These are phyloP conservation scores for Pelobates cultripes DNA, from an alignment of 2,797 vertebrate genomes.

Conservation along the genomic window DNA sequence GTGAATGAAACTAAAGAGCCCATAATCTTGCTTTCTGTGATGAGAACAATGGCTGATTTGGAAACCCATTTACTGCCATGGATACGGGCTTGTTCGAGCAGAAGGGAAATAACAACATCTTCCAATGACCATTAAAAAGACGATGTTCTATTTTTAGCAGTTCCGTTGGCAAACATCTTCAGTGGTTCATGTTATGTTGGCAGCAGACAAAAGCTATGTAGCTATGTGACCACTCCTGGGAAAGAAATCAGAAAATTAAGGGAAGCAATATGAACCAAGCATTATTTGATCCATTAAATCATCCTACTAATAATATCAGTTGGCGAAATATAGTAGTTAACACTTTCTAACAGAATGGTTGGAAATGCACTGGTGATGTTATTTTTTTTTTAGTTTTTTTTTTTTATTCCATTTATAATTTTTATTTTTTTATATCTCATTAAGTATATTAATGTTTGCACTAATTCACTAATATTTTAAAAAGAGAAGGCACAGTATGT, in stretches of 20 bases:
- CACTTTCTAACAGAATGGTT: neutral
- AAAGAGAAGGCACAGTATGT: too few relatives aligned
- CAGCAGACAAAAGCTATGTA: slow-evolving; percentile 37
- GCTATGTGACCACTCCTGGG: slow-evolving; percentile 47
- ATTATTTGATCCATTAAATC: slow-evolving; percentile 16
- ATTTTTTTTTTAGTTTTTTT: too few relatives aligned
- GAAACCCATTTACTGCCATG: slow-evolving; percentile 47
- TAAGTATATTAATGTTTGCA: too few relatives aligned
- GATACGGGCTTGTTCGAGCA: slow-evolving; percentile 19
- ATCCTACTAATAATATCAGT: slow-evolving; percentile 17
- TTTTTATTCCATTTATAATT: too few relatives aligned
- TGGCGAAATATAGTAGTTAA: neutral
- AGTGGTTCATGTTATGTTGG: slow-evolving; percentile 30
- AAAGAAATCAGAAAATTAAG: slow-evolving; percentile 28
- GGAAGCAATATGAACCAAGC: slow-evolving; percentile 10
- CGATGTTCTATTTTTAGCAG: slow-evolving; percentile 32
- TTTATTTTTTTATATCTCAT: too few relatives aligned
- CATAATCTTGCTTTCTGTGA: slow-evolving; percentile 33
- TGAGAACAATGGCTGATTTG: slow-evolving; percentile 50
- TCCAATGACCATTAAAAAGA: slow-evolving; percentile 26
- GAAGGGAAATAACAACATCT: slow-evolving; percentile 12
- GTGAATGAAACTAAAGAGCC: slow-evolving; percentile 17
- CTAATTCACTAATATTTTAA: too few relatives aligned
- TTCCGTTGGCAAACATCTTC: slow-evolving; percentile 34
- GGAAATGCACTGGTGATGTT: neutral